Conservation (phyloP, 1,140 invertebrate genomes). For the Lucilia sericata region DNA sequence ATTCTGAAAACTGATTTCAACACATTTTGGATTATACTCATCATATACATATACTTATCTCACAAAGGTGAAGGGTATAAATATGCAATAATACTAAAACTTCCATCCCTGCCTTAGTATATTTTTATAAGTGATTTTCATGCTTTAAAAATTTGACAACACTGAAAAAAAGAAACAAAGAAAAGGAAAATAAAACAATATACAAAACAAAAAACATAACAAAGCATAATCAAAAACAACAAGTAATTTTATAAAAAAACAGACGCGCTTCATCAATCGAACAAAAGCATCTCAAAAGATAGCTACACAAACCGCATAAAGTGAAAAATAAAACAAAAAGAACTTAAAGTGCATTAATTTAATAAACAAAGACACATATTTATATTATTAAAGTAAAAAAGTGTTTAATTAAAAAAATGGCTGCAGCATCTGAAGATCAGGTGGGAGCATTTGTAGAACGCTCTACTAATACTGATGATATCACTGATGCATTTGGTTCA, state of each 20-base stretch:
- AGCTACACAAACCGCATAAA: neutral
- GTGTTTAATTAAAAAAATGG: constrained; percentile 5
- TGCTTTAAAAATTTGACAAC: neutral
- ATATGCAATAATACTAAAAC: too few species aligned
- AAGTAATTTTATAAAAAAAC: neutral
- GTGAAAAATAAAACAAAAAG: neutral
- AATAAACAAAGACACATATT: neutral
- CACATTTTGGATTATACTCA: too few species aligned
- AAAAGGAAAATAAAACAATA: neutral
- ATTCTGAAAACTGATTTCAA: too few species aligned
- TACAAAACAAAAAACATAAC: neutral
- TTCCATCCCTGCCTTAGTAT: too few species aligned
- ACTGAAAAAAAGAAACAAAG: neutral
- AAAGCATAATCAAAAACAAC: neutral
- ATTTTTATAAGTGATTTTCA: neutral
- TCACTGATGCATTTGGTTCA: constrained; percentile 60
- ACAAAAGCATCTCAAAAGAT: neutral
- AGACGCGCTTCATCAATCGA: neutral
- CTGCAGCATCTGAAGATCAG: constrained; percentile 52
- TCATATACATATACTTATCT: too few species aligned
- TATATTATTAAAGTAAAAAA: neutral
- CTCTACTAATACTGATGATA: constrained; percentile 54
- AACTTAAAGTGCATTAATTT: neutral
- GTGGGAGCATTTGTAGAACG: constrained; percentile 55
- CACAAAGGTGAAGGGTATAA: too few species aligned